A percentile compares a stretch with the other conserved stretches of the same genome.
Conservation (phyloP, 2,113 vertebrate genomes). For the Gymnogyps californianus region DNA sequence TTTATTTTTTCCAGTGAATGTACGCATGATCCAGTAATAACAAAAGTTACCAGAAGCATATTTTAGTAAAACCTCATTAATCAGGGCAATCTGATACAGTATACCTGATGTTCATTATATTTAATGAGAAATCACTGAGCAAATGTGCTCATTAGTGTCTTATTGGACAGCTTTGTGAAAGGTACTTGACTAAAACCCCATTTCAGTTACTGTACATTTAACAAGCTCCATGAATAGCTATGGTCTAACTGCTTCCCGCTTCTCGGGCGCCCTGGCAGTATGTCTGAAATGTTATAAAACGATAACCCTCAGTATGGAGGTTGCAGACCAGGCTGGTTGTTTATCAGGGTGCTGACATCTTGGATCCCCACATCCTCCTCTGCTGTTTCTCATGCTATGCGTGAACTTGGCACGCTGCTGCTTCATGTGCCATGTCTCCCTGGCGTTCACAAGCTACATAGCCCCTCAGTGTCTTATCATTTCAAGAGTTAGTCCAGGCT, state of each 20-base stretch:
- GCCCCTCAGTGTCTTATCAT: not conserved
- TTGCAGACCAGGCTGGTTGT: not conserved
- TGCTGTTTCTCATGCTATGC: not conserved
- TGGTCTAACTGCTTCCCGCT: slow-evolving; percentile 17
- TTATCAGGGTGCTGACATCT: not conserved
- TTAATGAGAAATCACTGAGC: slow-evolving; percentile 10
- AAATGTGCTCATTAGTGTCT: slow-evolving; percentile 27
- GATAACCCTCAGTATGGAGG: not conserved
- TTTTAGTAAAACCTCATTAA: slow-evolving; percentile 40
- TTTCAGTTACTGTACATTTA: slow-evolving; percentile 55
- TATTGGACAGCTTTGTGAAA: not conserved
- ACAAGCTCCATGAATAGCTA: slow-evolving; percentile 26
- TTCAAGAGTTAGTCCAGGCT: not conserved
- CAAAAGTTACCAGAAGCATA: slow-evolving; percentile 18
- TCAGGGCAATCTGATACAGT: not conserved
- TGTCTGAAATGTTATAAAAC: not conserved
- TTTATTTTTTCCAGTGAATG: not conserved
- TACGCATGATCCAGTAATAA: slow-evolving; percentile 3
- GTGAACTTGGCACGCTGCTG: not conserved
- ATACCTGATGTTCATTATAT: slow-evolving; percentile 3
- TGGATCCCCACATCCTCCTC: not conserved
- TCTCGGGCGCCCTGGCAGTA: not conserved
- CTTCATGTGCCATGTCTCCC: accelerated
- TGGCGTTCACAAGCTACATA: accelerated
- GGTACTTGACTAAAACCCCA: slow-evolving; percentile 12